phyloP scores from a whole-genome alignment of 64 coral and sea anemone genomes.

The Montipora cactus region DNA sequence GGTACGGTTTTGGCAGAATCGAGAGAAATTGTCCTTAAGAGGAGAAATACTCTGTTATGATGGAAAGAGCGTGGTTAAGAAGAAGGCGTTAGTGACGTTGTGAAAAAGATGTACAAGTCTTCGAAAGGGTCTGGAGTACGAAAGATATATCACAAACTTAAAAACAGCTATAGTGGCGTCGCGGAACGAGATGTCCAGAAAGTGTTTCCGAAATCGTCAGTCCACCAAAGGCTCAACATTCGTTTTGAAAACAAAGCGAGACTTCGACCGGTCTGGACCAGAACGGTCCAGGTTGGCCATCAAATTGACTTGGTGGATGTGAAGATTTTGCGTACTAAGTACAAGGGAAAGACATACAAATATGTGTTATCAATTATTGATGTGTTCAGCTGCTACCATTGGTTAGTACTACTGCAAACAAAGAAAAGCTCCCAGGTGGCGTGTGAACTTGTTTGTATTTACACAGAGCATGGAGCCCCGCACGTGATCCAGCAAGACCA shows the following conservation, averaged over 20 bases:
- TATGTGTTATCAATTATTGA: constrained; percentile 55
- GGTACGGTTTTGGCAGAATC: constrained; percentile 24
- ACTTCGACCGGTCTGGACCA: constrained; percentile 5
- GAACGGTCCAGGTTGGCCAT: constrained; percentile 50
- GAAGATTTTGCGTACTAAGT: constrained; percentile 25
- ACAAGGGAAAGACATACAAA: constrained; percentile 46
- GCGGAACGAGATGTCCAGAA: constrained; percentile 41
- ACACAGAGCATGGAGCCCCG: constrained; percentile 45
- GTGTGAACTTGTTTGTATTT: constrained; percentile 29
- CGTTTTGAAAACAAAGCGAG: constrained; percentile 72
- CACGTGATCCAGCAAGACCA: constrained; percentile 54
- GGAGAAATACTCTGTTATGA: not conserved
- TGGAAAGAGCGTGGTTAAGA: constrained; percentile 16
- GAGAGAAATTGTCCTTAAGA: constrained; percentile 33
- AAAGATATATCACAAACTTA: constrained; percentile 64
- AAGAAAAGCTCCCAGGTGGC: constrained; percentile 41
- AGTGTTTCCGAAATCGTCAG: constrained; percentile 43
- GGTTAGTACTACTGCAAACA: constrained; percentile 42
- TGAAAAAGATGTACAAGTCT: constrained; percentile 23
- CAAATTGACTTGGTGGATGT: constrained; percentile 69
- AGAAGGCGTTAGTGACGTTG: constrained; percentile 14
- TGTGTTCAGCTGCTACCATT: constrained; percentile 67
- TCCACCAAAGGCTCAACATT: constrained; percentile 71
- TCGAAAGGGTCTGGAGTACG: constrained; percentile 55
- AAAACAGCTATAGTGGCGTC: constrained; percentile 47